Base-by-base conservation (phyloP, 2,113 vertebrate genomes). In the Caloenas nicobarica region DNA sequence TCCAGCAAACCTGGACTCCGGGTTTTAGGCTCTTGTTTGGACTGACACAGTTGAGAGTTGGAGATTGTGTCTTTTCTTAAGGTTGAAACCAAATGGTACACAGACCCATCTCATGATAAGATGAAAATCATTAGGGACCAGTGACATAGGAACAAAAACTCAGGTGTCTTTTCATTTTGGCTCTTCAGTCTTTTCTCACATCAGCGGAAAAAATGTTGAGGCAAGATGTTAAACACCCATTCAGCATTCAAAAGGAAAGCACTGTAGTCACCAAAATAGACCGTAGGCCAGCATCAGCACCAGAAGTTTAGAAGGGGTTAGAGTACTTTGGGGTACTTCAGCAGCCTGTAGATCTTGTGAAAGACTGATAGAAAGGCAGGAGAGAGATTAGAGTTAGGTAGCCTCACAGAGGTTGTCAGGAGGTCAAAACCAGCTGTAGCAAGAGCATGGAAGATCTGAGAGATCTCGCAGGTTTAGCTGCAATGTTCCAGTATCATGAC, bases 1-100 rank as follows among this genome's bases (percentile, higher is more conserved):
- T 7, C 51, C 62, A 50, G 38, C 69, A 86, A 72, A 48, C 6
- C 5, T 0, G 1, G n/a, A 7, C 31, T 46, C 26, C 0, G 0
- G 5, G 36, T 23, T 73, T 40, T 7, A 29, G 50, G 13, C 42
- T 33, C 48, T 24, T 34, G 14, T 68, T 73, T 72, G 33, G 11
- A 33, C 28, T 40, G 33, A 14, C 34, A 82, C 0, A 2, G 22
- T 18, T 33, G 24, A 38, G 23, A 51, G 29, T 5, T 13, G 38
- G 33, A 77, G 40, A 31, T 44, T 5, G 12, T 5, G 6, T 22
- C 14, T 78, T 57, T 53, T 51, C 40, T 64, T 40, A 1, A 81
- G 28, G 22, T 46, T 40, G 57, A 78, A 73, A 57, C 29, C 25
- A 62, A 69, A 66, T 24, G 4, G 24, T 54, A 71, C 15, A 57